Conservation (phyloP, 2,113 vertebrate species). For the Lamprotornis superbus region DNA sequence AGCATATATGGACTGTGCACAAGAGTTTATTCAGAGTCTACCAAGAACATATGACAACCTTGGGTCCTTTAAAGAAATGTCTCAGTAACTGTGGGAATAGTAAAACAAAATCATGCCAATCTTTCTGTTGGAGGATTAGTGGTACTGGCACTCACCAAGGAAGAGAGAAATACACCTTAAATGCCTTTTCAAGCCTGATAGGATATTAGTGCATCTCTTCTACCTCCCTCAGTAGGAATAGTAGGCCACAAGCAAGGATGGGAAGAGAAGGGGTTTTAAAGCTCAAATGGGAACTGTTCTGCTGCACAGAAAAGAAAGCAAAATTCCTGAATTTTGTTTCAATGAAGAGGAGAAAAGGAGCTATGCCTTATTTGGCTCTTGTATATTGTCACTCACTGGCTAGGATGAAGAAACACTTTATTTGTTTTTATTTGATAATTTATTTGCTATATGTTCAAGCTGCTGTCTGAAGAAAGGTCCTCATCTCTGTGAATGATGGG, state of each 20-base stretch:
- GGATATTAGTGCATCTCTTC: neutral
- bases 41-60: neutral
- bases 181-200: neutral
- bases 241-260: rapidly evolving
- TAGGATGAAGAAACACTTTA: neutral
- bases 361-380: neutral
- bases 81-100: neutral
- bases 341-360: neutral
- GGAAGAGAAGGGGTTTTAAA: neutral
- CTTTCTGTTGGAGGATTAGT: neutral
- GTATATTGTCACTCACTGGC: neutral
- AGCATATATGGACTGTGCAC: neutral
- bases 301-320: neutral
- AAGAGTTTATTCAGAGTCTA: neutral
- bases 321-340: neutral
- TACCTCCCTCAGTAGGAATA: neutral
- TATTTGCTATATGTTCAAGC: neutral
- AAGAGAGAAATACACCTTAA: neutral
- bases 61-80: neutral
- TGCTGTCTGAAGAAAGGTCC: neutral
- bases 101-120: neutral
- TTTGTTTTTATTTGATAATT: neutral
- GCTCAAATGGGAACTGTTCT: neutral
- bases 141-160: neutral
- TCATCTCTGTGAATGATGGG: neutral